Conservation (phyloP, 2,113 vertebrate genomes). For the Circaetus gallicus region DNA sequence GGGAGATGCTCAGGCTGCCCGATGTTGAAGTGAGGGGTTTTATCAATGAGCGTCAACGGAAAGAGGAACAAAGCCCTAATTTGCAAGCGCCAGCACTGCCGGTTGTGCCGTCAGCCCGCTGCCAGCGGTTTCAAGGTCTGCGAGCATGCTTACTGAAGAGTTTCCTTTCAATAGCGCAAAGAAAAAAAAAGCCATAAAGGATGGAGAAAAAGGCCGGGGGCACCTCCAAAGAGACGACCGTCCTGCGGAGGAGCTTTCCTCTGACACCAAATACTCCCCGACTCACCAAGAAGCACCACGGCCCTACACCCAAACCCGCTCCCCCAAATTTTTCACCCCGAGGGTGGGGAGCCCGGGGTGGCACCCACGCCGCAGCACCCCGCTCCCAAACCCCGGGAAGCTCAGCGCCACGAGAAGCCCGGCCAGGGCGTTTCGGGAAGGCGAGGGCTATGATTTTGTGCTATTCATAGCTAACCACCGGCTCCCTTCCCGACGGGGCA, state of each 20-base stretch:
- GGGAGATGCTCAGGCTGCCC: background rate
- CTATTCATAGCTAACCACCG: conserved; percentile 52
- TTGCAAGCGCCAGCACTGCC: background rate
- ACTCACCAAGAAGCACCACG: background rate
- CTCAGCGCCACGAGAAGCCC: background rate
- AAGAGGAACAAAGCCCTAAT: conserved; percentile 34
- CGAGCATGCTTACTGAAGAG: background rate
- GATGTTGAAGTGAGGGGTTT: background rate
- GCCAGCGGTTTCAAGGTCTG: background rate
- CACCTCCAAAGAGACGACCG: background rate
- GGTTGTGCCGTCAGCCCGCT: background rate
- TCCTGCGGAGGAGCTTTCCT: background rate
- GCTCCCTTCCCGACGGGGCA: background rate
- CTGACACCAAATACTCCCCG: background rate
- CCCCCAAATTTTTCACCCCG: background rate
- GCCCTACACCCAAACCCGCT: background rate
- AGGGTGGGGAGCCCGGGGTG: fast-evolving
- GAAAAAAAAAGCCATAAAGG: background rate
- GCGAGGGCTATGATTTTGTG: conserved; percentile 49
- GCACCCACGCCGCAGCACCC: background rate
- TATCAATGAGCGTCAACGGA: background rate
- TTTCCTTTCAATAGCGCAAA: background rate
- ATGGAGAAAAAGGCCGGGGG: background rate
- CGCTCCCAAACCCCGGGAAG: background rate
- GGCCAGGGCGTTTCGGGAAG: background rate